Conservation (phyloP, 2,888 invertebrate species). For the Melanostoma mellinum region DNA sequence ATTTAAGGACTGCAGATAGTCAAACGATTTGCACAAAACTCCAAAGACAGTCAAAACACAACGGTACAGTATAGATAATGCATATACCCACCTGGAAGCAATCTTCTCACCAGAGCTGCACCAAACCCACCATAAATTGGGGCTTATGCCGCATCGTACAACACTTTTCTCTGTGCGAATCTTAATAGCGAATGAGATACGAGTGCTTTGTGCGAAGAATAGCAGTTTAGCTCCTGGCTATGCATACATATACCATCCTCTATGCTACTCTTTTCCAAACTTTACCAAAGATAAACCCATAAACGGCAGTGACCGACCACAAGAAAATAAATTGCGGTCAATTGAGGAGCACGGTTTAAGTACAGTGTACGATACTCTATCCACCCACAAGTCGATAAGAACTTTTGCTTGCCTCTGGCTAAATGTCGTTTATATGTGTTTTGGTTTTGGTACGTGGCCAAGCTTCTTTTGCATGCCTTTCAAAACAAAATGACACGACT, state of each 20-base stretch:
- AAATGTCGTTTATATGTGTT: constrained; percentile 19
- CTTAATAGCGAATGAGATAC: constrained; percentile 14
- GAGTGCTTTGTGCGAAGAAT: constrained; percentile 51
- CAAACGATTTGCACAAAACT: constrained; percentile 1
- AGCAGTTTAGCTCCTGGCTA: constrained; percentile 55
- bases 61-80: constrained; percentile 12
- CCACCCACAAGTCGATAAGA: constrained; percentile 48
- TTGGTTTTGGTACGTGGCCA: constrained; percentile 40
- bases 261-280: constrained; percentile 32
- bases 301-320: constrained; percentile 51
- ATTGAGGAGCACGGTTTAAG: constrained; percentile 39
- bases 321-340: constrained; percentile 66
- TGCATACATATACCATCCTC: constrained; percentile 23
- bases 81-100: constrained; percentile 53
- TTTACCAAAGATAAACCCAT: constrained; percentile 15
- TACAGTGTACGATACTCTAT: neutral
- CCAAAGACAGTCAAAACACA: constrained; percentile 20
- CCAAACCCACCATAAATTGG: constrained; percentile 18
- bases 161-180: constrained; percentile 21
- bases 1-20: neutral
- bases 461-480: constrained; percentile 15
- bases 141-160: constrained; percentile 31
- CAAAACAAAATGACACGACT: constrained; percentile 17
- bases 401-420: constrained; percentile 33
- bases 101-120: constrained; percentile 21